These are phyloP conservation scores for Triops cancriformis DNA, from an alignment of 1,140 invertebrate species.

Conservation along the genomic window DNA sequence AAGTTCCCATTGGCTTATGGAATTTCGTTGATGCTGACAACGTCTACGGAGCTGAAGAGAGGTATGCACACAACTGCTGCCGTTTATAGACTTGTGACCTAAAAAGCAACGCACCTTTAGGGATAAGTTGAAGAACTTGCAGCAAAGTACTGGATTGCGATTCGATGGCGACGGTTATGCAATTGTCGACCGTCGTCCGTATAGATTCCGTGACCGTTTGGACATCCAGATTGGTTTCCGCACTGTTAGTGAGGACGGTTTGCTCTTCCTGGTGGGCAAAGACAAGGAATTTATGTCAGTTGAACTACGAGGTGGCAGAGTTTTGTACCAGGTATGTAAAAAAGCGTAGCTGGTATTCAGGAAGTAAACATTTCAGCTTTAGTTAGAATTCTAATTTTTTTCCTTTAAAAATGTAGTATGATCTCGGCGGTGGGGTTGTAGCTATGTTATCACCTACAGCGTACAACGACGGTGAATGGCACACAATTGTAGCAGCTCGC, in stretches of 20 bases:
- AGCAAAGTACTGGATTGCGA: slow-evolving; percentile 58
- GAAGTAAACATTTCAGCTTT: too few species aligned
- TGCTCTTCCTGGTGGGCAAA: slow-evolving; percentile 75
- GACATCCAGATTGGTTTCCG: slow-evolving; percentile 69
- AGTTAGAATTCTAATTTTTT: slow-evolving; percentile 35
- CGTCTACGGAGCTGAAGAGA: slow-evolving; percentile 58
- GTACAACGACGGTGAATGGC: slow-evolving; percentile 79
- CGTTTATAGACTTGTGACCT: not conserved
- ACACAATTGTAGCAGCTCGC: slow-evolving; percentile 61
- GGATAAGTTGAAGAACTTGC: slow-evolving; percentile 52
- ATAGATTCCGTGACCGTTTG: slow-evolving; percentile 47
- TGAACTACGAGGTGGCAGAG: slow-evolving; percentile 65
- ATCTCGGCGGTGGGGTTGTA: slow-evolving; percentile 54
- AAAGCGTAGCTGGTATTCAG: too few species aligned
- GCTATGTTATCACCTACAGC: slow-evolving; percentile 47
- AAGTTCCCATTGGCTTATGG: slow-evolving; percentile 84
- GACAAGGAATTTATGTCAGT: slow-evolving; percentile 68
- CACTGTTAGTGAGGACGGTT: slow-evolving; percentile 72
- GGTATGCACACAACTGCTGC: slow-evolving; percentile 41
- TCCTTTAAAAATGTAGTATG: slow-evolving; percentile 43
- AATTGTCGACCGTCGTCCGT: slow-evolving; percentile 51
- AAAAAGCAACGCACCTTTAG: slow-evolving; percentile 38
- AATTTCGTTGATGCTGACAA: slow-evolving; percentile 78
- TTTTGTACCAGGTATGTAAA: slow-evolving; percentile 62
- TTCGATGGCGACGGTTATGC: slow-evolving; percentile 83